A percentile compares a stretch with the other conserved stretches of the same genome.
Conservation (phyloP, 2,113 vertebrate species). For the Peromyscus polionotus region DNA sequence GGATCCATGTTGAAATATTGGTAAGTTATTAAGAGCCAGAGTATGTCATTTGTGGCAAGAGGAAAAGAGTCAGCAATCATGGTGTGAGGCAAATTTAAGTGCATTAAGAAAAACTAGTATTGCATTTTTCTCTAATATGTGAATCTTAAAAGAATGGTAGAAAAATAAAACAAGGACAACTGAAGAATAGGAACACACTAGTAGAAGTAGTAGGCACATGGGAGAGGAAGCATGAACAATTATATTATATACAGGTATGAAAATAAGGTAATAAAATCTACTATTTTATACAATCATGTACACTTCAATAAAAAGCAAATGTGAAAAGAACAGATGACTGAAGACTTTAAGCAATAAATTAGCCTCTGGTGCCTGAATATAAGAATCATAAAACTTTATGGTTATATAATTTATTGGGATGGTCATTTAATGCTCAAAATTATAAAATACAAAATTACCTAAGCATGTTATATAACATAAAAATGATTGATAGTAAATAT, state of each 20-base stretch:
- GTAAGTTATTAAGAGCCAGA: background rate
- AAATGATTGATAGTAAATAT: background rate
- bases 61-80: too few relatives aligned
- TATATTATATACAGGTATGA: background rate
- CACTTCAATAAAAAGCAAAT: background rate
- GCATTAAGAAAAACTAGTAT: background rate
- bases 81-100: background rate
- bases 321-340: background rate
- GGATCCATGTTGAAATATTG: accelerated
- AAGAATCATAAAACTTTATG: background rate
- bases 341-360: background rate
- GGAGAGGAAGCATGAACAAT: background rate
- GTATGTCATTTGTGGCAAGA: background rate
- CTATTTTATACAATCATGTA: background rate
- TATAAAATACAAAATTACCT: background rate
- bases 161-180: background rate
- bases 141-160: background rate
- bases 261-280: background rate
- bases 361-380: background rate
- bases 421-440: background rate
- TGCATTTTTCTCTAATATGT: background rate
- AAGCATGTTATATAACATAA: background rate
- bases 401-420: background rate
- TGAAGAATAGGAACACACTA: background rate
- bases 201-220: too few relatives aligned